Conservation (phyloP, 92 coral and sea anemone genomes). For the Anthopleura xanthogrammica region DNA sequence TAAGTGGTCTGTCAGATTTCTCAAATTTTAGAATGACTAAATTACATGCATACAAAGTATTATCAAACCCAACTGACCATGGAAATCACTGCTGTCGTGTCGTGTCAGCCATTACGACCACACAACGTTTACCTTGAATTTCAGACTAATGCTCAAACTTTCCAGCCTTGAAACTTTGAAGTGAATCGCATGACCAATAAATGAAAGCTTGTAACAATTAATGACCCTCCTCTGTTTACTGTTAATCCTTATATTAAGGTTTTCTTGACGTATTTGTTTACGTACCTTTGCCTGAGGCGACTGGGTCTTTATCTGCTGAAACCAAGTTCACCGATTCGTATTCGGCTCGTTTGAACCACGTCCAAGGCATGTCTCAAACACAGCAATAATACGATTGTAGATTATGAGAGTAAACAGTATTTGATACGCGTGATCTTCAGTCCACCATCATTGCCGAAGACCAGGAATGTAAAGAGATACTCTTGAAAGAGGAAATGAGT, state of each 20-base stretch:
- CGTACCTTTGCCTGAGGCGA: slow-evolving; percentile 2
- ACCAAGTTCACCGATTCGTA: slow-evolving; percentile 20
- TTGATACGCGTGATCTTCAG: too few species aligned
- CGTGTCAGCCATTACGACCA: not conserved
- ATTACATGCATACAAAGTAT: not conserved
- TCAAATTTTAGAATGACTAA: too few species aligned
- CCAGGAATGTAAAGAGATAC: not conserved
- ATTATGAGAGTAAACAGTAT: not conserved
- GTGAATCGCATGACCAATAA: not conserved
- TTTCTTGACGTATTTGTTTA: not conserved
- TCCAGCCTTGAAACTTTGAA: not conserved
- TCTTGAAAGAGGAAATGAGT: not conserved
- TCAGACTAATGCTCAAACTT: not conserved
- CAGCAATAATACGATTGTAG: not conserved
- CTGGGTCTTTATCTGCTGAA: not conserved
- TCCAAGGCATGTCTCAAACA: slow-evolving; percentile 16
- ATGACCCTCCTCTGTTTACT: not conserved
- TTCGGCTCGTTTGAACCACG: slow-evolving; percentile 16
- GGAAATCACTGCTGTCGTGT: not conserved
- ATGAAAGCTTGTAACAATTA: not conserved
- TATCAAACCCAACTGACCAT: not conserved
- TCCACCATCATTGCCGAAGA: not conserved
- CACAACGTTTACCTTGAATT: not conserved
- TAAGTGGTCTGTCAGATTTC: too few species aligned
- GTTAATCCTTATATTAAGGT: not conserved